Conservation (phyloP, 2,888 invertebrate genomes). For the Phasia obesa region DNA sequence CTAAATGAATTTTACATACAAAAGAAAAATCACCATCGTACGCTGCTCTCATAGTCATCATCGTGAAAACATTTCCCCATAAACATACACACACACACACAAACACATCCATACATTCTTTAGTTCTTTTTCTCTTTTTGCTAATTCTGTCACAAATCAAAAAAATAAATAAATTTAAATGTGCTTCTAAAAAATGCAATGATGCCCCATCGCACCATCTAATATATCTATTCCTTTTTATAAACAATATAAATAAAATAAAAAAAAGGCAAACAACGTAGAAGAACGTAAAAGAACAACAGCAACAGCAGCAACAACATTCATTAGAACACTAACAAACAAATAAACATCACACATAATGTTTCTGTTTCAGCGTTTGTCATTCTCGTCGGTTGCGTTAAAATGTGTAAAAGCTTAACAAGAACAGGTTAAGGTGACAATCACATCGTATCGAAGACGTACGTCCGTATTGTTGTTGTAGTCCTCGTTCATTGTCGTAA, state of each 20-base stretch:
- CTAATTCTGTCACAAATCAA: constrained; percentile 25
- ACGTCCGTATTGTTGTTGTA: not conserved
- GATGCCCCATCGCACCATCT: constrained; percentile 23
- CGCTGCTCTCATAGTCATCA: constrained; percentile 51
- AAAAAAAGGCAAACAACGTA: constrained; percentile 14
- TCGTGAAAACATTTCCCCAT: constrained; percentile 39
- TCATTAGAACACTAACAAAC: too few relatives aligned
- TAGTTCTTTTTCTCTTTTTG: not conserved
- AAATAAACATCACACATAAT: constrained; percentile 8
- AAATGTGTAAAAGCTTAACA: constrained; percentile 66
- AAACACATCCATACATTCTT: too few relatives aligned
- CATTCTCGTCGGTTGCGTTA: not conserved
- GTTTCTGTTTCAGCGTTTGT: not conserved
- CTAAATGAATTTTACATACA: constrained; percentile 64
- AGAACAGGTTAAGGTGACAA: constrained; percentile 68
- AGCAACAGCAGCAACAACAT: constrained; percentile 12
- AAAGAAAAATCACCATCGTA: constrained; percentile 57
- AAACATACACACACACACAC: not conserved
- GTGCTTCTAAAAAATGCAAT: constrained; percentile 39
- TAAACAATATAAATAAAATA: constrained; percentile 11
- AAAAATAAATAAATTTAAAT: constrained; percentile 32
- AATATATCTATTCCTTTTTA: constrained; percentile 9
- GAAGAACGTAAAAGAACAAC: constrained; percentile 16
- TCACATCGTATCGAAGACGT: constrained; percentile 11
- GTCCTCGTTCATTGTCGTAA: not conserved